Conservation (phyloP, 2,797 vertebrate species). For the Myoxocephalus aenaeus region DNA sequence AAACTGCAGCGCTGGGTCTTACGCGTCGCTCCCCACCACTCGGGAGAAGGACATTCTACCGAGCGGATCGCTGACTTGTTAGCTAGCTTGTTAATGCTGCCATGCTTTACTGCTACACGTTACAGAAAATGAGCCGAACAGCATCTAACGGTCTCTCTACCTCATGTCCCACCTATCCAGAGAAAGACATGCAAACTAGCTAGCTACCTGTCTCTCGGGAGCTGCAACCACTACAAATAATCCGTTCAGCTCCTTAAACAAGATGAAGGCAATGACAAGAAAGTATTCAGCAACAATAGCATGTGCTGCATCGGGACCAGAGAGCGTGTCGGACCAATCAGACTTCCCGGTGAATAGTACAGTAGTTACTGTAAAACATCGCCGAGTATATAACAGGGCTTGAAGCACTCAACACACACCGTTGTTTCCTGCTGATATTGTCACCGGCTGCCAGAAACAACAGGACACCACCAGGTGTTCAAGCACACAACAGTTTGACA, state of each 20-base stretch:
- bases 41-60: too few species aligned
- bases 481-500: slow-evolving; percentile 76
- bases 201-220: background rate
- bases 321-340: slow-evolving; percentile 30
- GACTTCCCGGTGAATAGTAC: slow-evolving; percentile 12
- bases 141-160: too few species aligned
- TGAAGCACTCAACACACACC: slow-evolving; percentile 35
- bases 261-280: slow-evolving; percentile 19
- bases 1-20: background rate
- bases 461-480: slow-evolving; percentile 33
- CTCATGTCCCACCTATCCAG: background rate
- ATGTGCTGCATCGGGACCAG: slow-evolving; percentile 48
- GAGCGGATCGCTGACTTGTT: too few species aligned
- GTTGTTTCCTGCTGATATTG: slow-evolving; percentile 54
- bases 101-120: background rate
- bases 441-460: slow-evolving; percentile 61
- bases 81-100: too few species aligned
- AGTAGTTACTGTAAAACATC: slow-evolving; percentile 14
- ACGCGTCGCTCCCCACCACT: too few species aligned
- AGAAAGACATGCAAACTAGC: background rate
- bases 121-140: background rate
- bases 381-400: slow-evolving; percentile 14
- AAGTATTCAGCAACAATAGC: slow-evolving; percentile 22
- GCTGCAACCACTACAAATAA: too few species aligned
- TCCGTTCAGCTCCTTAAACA: slow-evolving; percentile 14